Evolutionary conservation across 1,140 invertebrate species (phyloP), one percentile per base, ranked within the genome.

Genomic region (Caerostris extrusa): DNA sequence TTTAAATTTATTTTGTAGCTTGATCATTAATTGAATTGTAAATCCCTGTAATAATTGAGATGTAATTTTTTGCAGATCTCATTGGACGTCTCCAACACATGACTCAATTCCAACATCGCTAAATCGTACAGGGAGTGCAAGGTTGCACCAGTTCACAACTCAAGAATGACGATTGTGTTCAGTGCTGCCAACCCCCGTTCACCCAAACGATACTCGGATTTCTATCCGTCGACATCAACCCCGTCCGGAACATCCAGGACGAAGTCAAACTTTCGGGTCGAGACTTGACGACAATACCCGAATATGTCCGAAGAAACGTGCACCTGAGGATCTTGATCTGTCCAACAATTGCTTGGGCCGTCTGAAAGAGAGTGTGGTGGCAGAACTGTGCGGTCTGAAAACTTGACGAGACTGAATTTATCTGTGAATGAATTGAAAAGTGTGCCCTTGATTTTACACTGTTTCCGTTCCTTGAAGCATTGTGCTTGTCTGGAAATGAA

Each of bases 111-210:
- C 34, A 34, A 10, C 14, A 53, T 5, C 8, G 34, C 53, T 77
- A 77, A 34, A 77, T 50, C 19, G 8, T 12, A 53, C 7, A 19
- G 10, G 19, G 8, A 77, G 19, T 12, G 69, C 10, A 77, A 50
- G 69, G 71, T 77, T 7, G 12, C 86, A 14, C 7, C 58, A 6
- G 12, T 34, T 61, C 34, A 7, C 19, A 5, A 2, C 7, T 58
- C 61, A 58, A 88, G 50, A 3, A 93, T 93, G 93, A 93, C 93
- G 8, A 93, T 93, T 10, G 93, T 93, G 3, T 93, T 89, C 58
- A 93, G 77, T 12, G 85, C 86, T 7, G 34, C 50, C 14, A 50
- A 87, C 7, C 8, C 34, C 8, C 71, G 91, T 7, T 60, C 64
- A 6, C n/a, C n/a, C 64, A 14, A 67, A 34, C 69, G 85, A 71